phyloP scores from a whole-genome alignment of 2,888 invertebrate genomes.

The Drosophila paracracens region DNA sequence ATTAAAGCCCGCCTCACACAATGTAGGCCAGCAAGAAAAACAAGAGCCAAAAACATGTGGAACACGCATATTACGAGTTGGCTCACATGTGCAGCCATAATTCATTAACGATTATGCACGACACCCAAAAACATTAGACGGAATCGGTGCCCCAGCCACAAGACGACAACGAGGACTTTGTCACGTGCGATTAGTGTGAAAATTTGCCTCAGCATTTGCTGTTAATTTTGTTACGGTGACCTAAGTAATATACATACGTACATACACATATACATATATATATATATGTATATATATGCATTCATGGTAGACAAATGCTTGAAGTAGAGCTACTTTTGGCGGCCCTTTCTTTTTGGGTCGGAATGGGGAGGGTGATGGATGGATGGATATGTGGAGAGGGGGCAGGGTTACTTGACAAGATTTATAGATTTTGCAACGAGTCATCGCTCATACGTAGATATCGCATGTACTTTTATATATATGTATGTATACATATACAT shows the following conservation, averaged over 20 bases:
- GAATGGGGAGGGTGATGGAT: neutral
- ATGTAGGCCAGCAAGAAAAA: conserved; percentile 47
- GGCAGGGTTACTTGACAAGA: conserved; percentile 50
- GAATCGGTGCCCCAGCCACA: conserved; percentile 21
- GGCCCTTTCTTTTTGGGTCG: conserved; percentile 7
- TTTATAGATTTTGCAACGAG: conserved; percentile 68
- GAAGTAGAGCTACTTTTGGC: conserved; percentile 13
- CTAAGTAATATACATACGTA: conserved; percentile 16
- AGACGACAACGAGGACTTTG: conserved; percentile 19
- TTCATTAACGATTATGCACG: conserved; percentile 79
- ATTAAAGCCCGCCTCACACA: conserved; percentile 49
- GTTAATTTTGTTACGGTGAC: conserved; percentile 64
- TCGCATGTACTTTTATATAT: conserved; percentile 17
- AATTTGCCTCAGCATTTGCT: conserved; percentile 61
- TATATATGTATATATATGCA: neutral
- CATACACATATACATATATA: neutral
- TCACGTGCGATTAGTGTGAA: conserved; percentile 58
- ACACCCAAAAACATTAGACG: conserved; percentile 59
- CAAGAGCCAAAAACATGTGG: conserved; percentile 65
- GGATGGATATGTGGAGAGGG: neutral
- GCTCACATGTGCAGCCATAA: conserved; percentile 59
- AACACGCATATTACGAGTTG: conserved; percentile 57
- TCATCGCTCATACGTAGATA: conserved; percentile 56
- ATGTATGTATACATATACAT: conserved; percentile 17
- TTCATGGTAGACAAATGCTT: conserved; percentile 8